Conservation (phyloP, 2,797 vertebrate species). For the Xenopus petersii region DNA sequence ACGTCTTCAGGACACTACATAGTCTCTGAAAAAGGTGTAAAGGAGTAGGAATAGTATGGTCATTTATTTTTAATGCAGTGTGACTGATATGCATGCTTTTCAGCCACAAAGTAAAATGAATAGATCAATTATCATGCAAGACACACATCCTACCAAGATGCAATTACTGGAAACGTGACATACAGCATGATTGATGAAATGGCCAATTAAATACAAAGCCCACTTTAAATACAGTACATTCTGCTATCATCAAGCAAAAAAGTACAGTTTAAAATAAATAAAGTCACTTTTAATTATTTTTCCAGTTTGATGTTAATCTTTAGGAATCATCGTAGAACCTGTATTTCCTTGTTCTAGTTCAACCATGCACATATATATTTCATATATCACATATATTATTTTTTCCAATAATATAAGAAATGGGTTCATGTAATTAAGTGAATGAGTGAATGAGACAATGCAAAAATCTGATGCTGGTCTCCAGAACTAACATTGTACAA, state of each 20-base stretch:
- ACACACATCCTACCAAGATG: constrained; percentile 24
- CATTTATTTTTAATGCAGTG: neutral
- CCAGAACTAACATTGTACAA: too few species aligned
- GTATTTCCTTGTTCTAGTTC: constrained; percentile 6
- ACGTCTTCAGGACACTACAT: too few species aligned
- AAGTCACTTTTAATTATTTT: constrained; percentile 25
- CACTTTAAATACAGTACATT: constrained; percentile 19
- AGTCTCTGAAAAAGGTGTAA: too few species aligned
- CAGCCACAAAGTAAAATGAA: constrained; percentile 11
- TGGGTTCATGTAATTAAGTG: too few species aligned
- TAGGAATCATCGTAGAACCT: constrained; percentile 13
- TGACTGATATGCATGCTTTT: neutral
- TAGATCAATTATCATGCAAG: constrained; percentile 32
- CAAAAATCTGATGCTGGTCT: too few species aligned
- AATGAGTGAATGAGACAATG: too few species aligned
- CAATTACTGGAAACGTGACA: constrained; percentile 33
- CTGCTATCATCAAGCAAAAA: constrained; percentile 1
- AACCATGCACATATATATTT: constrained; percentile 12
- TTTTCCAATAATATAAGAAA: neutral
- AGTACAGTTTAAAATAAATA: constrained; percentile 5
- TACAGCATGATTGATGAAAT: constrained; percentile 21
- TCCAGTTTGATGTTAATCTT: constrained; percentile 19
- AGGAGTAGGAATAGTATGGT: neutral
- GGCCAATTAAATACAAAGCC: constrained; percentile 32
- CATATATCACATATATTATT: neutral